These are phyloP conservation scores for Actenoides lindsayi DNA, from an alignment of 2,113 vertebrate species.

Conservation along the genomic window DNA sequence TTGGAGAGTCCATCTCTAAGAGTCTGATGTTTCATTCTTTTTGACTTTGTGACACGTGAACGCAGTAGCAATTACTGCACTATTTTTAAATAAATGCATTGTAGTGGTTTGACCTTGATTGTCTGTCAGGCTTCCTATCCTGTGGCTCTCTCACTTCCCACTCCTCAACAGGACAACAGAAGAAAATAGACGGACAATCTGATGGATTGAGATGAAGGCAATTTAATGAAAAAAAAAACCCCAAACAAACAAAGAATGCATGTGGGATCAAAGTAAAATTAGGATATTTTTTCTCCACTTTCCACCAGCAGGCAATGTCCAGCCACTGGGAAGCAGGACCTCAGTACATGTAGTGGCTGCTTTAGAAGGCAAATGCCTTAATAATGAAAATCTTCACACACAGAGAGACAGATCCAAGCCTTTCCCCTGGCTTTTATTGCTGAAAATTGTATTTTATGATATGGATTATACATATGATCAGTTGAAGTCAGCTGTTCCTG, in stretches of 20 bases:
- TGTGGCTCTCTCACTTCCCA: fast-evolving
- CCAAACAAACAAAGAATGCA: not conserved
- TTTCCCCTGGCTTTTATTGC: not conserved
- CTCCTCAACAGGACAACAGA: not conserved
- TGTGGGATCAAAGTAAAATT: not conserved
- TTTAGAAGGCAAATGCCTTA: not conserved
- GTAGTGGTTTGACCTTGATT: not conserved
- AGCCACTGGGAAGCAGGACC: not conserved
- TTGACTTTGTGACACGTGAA: not conserved
- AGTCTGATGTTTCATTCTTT: not conserved
- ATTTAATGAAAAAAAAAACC: not conserved
- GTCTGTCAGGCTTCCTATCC: not conserved
- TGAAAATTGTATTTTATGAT: not conserved
- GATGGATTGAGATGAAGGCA: not conserved
- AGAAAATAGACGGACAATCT: not conserved
- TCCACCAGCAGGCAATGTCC: not conserved
- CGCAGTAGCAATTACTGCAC: not conserved
- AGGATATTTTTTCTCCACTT: not conserved
- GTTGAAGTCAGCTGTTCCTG: not conserved
- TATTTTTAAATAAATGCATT: not conserved
- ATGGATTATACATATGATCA: not conserved
- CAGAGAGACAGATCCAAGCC: fast-evolving
- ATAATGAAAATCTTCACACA: not conserved
- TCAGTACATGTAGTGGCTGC: not conserved
- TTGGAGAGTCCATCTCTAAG: not conserved